Conservation (phyloP, 2,888 invertebrate species). For the Drosophila recens region DNA sequence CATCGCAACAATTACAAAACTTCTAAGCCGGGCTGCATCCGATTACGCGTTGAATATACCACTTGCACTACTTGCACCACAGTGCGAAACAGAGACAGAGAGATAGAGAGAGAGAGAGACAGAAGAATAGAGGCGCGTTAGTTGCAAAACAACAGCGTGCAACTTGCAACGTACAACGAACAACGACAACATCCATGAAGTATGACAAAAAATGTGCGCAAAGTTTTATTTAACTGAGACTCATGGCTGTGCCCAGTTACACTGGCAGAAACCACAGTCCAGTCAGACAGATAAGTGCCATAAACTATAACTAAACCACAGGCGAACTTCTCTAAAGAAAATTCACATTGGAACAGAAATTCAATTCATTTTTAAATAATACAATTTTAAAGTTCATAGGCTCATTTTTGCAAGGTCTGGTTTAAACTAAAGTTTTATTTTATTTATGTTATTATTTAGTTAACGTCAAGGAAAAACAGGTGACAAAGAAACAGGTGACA, state of each 20-base stretch:
- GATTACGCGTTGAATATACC: conserved; percentile 53
- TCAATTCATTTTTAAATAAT: not conserved
- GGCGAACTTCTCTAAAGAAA: not conserved
- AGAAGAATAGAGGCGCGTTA: conserved; percentile 19
- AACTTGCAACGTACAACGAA: conserved; percentile 1
- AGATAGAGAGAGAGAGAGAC: not conserved
- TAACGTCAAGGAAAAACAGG: no score
- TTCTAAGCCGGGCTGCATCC: conserved; percentile 69
- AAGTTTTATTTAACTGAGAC: conserved; percentile 67
- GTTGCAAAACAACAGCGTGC: conserved; percentile 48
- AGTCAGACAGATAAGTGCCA: conserved; percentile 3
- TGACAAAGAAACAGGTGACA: no score
- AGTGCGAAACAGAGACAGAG: not conserved
- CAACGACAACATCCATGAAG: conserved; percentile 61
- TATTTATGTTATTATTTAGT: no score
- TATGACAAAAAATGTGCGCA: conserved; percentile 68
- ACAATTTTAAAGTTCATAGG: no score
- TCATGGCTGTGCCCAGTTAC: conserved; percentile 29
- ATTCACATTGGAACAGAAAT: not conserved
- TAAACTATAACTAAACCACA: conserved; percentile 5
- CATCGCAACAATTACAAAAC: conserved; percentile 76
- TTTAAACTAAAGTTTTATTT: no score
- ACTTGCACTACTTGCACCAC: conserved; percentile 1
- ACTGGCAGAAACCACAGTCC: conserved; percentile 33
- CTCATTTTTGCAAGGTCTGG: no score